These are phyloP conservation scores for Drosophila setifemur DNA, from an alignment of 1,140 invertebrate genomes.

Conservation along the genomic window DNA sequence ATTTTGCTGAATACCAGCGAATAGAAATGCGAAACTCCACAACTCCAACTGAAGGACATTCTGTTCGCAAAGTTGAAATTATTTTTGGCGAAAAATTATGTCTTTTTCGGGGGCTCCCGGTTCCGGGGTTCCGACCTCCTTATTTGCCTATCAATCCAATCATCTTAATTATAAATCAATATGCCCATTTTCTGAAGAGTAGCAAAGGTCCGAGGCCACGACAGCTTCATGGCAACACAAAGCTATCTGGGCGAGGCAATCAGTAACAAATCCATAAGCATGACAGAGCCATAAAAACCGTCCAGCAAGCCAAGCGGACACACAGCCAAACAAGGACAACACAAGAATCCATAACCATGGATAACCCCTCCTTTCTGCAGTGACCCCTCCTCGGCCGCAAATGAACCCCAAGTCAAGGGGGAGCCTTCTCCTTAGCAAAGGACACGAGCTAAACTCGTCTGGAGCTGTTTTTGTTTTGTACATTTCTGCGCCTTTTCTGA, in stretches of 20 bases:
- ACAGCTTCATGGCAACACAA: conserved; percentile 36
- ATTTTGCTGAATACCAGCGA: neutral
- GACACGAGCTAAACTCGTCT: conserved; percentile 25
- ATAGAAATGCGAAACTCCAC: neutral
- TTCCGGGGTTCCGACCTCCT: conserved; percentile 2
- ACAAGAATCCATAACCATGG: conserved; percentile 14
- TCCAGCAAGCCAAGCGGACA: conserved; percentile 6
- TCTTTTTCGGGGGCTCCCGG: too few relatives aligned
- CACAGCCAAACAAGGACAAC: conserved; percentile 20
- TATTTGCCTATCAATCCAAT: conserved; percentile 50
- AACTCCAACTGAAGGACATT: neutral
- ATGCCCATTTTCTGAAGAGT: conserved; percentile 57
- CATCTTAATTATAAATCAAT: conserved; percentile 69
- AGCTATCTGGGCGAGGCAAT: conserved; percentile 66
- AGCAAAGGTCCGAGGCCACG: conserved; percentile 31
- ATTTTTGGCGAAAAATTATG: too few relatives aligned
- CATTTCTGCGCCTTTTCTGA: conserved; percentile 9
- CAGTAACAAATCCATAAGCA: conserved; percentile 77
- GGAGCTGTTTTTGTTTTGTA: conserved; percentile 41
- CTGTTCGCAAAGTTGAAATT: neutral
- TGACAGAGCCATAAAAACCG: conserved; percentile 73
- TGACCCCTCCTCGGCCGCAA: conserved; percentile 43
- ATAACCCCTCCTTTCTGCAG: conserved; percentile 8
- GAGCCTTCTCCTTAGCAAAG: conserved; percentile 39
- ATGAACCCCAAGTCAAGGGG: conserved; percentile 53